Base-by-base conservation (phyloP, 2,888 invertebrate species). In the Adelphocoris suturalis region DNA sequence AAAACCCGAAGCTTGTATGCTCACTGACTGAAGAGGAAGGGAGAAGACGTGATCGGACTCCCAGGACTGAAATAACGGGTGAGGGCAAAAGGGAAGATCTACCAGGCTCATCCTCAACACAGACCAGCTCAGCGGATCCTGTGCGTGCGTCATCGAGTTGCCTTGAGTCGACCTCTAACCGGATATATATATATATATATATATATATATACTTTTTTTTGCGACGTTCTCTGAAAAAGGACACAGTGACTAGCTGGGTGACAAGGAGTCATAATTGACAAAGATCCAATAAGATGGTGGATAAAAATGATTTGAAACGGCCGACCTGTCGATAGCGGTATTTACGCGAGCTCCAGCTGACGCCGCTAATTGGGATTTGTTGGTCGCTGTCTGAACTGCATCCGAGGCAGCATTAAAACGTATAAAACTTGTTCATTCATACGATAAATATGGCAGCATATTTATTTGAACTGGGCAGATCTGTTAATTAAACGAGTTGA, bases 111-210 rank as follows among this genome's bases (percentile, higher is more conserved):
- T 68, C 68, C 68, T 68, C 68, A 57, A 57, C 52, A 9, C 68
- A 23, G 68, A 12, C n/a, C n/a, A n/a, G n/a, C n/a, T 57, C 57
- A 52, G 13, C 52, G 16, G 12, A 52, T 68, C 23, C 68, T 61
- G 48, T 13, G 19, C 7, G 19, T 68, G 68, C 23, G 23, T 68
- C 68, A 68, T 68, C 68, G 19, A 68, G 23, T 68, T 23, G 68
- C 68, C 68, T 68, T 68, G 68, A 68, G 68, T 13, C 68, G 68
- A 68, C 68, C 68, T 68, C 68, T 68, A 68, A 68, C 68, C 68
- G 68, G 68, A 68, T 68, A 37, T 37, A 37, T 37, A 37, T 37
- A 37, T 68, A 12, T 68, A 23, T 23, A 23, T 61, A 68, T 68
- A 37, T 37, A 37, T 37, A 37, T 37, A 37, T 68, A 12, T 68